These are phyloP conservation scores for Polydrusus tereticollis DNA, from an alignment of 2,888 invertebrate genomes.

Conservation along the genomic window DNA sequence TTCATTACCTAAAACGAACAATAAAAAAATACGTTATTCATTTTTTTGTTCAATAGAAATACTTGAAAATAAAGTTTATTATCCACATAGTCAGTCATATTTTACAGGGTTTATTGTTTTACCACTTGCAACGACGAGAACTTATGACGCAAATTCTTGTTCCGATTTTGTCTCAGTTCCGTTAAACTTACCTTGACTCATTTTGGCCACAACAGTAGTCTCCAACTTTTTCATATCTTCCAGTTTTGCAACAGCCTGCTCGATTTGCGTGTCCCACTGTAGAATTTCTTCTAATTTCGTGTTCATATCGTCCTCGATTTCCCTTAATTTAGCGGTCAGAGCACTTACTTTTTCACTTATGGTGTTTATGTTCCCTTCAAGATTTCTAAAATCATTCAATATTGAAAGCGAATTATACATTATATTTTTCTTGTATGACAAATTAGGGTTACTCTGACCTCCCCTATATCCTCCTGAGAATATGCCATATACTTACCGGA, in stretches of 20 bases:
- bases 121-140: too few relatives aligned
- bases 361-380: constrained; percentile 53
- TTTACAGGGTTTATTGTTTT: too few relatives aligned
- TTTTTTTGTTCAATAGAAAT: too few relatives aligned
- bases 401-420: too few relatives aligned
- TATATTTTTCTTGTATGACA: too few relatives aligned
- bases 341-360: constrained; percentile 60
- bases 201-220: constrained; percentile 61
- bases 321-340: constrained; percentile 65
- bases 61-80: too few relatives aligned
- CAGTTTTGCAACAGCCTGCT: constrained; percentile 67
- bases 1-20: constrained; percentile 44
- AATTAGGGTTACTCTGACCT: too few relatives aligned
- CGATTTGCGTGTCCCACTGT: constrained; percentile 69
- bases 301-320: constrained; percentile 65
- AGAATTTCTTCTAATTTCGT: constrained; percentile 69
- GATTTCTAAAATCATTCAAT: constrained; percentile 26
- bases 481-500: too few relatives aligned
- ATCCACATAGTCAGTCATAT: too few relatives aligned
- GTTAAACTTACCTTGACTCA: constrained; percentile 35
- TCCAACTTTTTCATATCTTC: constrained; percentile 70
- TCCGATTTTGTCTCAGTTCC: neutral
- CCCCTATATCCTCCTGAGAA: too few relatives aligned
- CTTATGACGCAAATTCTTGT: too few relatives aligned
- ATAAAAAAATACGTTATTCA: neutral